Conservation (phyloP, 2,888 invertebrate species). For the Himalopsyche anomala region DNA sequence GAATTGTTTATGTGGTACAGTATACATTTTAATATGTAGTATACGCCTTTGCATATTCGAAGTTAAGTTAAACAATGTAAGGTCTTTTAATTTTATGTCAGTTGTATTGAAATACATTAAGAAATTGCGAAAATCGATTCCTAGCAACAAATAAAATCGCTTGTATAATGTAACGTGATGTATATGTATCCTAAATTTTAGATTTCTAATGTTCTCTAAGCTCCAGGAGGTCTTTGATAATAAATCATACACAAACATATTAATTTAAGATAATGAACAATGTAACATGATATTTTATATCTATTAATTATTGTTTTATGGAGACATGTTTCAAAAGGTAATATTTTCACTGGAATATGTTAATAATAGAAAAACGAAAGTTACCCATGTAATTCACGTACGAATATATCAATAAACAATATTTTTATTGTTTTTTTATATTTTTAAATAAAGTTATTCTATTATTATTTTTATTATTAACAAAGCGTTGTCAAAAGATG, state of each 20-base stretch:
- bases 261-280: constrained; percentile 16
- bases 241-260: constrained; percentile 12
- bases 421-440: too few species aligned
- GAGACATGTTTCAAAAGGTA: background rate
- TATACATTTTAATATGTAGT: too few species aligned
- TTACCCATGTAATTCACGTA: background rate
- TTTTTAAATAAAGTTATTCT: too few species aligned
- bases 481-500: too few species aligned
- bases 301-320: constrained; percentile 11
- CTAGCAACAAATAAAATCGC: background rate
- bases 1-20: too few species aligned
- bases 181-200: background rate
- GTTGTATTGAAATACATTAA: too few species aligned
- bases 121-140: constrained; percentile 1
- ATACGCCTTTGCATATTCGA: too few species aligned
- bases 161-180: background rate
- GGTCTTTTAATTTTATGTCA: too few species aligned
- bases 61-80: too few species aligned
- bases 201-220: background rate
- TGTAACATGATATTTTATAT: constrained; percentile 10
- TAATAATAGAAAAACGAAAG: background rate
- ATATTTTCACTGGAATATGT: constrained; percentile 13
- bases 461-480: too few species aligned
- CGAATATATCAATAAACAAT: background rate
- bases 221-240: background rate